Evolutionary conservation across 2,797 vertebrate genomes (phyloP), one percentile per base, ranked within the genome.

Genomic region (Denticeps clupeoides): DNA sequence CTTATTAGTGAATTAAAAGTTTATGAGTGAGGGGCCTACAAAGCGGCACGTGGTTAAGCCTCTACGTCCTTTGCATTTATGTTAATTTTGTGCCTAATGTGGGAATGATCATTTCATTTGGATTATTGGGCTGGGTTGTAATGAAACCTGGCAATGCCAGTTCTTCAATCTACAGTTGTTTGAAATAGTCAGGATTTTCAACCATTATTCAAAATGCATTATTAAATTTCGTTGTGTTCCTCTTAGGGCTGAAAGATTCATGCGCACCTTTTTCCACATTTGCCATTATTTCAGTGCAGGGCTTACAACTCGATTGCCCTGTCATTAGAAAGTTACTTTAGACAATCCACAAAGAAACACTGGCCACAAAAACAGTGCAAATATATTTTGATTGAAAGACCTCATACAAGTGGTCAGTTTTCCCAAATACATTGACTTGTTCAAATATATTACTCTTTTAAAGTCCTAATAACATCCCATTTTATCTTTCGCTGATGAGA

Each of bases 1-100:
- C 72, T 65, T 72, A 74, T 67, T 61, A 57, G 66, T 78, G 56
- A 58, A 45, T 35, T 33, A 48, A 42, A 48, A 33, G 38, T 49
- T 57, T 50, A 45, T 41, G 2, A 18, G 21, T 48, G 22, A 11
- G 33, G 43, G 43, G 21, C 32, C 25, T 16, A 1, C 41, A 25
- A 32, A 2, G 3, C n/a, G 31, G 28, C 28, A n/a, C 12, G 28
- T 31, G 28, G 31, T 5, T 12, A 2, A 31, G 31, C 13, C 31
- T 31, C 6, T 15, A 33, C 12, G 33, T 15, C 12, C 5, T 33
- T 33, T 13, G 12, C 33, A 33, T 33, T 15, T 16, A n/a, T 13
- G 12, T 12, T 12, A 13, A 3, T 33, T 16, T 33, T 33, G 7
- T 15, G 8, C 2, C 7, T 3, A 8, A 15, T 12, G 8, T 33